Percentiles rank a stretch among this genome's conserved stretches.
These are phyloP conservation scores for Metopolophium dirhodum DNA, from an alignment of 1,140 invertebrate species.

Conservation along the genomic window DNA sequence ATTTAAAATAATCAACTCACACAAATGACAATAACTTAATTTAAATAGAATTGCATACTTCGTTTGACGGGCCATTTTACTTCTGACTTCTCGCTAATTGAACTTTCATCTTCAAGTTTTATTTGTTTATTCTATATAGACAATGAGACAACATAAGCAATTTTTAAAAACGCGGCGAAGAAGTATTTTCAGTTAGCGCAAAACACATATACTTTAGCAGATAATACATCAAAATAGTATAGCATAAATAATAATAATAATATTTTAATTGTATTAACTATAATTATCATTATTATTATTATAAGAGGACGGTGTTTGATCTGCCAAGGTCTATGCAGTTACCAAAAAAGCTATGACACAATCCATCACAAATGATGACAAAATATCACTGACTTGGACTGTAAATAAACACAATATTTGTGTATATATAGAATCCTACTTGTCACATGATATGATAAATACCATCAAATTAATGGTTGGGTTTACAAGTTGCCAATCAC, in stretches of 20 bases:
- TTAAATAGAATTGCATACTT: conserved; percentile 24
- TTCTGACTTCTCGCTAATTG: neutral
- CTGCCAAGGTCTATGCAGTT: conserved; percentile 44
- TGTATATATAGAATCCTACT: neutral
- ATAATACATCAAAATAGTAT: conserved; percentile 30
- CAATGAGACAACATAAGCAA: conserved; percentile 55
- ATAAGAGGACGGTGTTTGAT: neutral
- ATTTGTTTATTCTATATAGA: neutral
- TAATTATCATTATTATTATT: conserved; percentile 7
- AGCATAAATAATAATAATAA: conserved; percentile 10
- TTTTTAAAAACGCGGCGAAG: conserved; percentile 16
- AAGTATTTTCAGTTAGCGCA: conserved; percentile 45
- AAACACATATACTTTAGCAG: conserved; percentile 52
- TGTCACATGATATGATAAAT: conserved; percentile 41
- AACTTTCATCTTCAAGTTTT: neutral
- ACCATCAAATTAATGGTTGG: conserved; percentile 44
- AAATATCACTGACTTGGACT: conserved; percentile 34
- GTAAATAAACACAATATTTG: conserved; percentile 27
- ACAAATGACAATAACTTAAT: neutral
- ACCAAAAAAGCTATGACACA: conserved; percentile 34
- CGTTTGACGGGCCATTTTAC: conserved; percentile 15
- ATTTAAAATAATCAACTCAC: neutral
- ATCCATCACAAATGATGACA: conserved; percentile 52
- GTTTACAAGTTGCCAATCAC: conserved; percentile 41
- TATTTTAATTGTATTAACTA: neutral